Base-by-base conservation (phyloP, 2,888 invertebrate species). In the Epistrophe eligans region DNA sequence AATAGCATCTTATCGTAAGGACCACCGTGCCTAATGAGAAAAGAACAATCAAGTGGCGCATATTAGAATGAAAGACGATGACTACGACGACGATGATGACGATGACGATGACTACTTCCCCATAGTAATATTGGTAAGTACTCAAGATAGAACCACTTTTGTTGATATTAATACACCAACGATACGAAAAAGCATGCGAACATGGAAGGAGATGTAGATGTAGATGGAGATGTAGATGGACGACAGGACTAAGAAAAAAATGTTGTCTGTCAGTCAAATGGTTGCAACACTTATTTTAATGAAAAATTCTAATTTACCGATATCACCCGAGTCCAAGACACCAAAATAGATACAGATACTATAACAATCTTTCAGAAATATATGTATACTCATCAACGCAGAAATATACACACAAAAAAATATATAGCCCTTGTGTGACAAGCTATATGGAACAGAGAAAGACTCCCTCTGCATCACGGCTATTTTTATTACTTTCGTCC, bases 261-360 rank as follows among this genome's bases (percentile, higher is more conserved):
- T 72, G 43, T 67, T 80, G 74, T 79, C 87, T 87, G 79, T 83
- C 89, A 80, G 88, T 89, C 88, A 89, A 89, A 89, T 89, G 88
- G 82, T 89, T 83, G 88, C 88, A 89, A 89, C 89, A 89, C 89
- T 89, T 89, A 89, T 89, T 88, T 85, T 89, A 89, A 89, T 89
- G 88, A 89, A 89, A 89, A 89, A 89, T 89, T 89, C 89, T 89
- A 89, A 89, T 89, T 89, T 88, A 83, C 89, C 89, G 83, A 88
- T 89, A 89, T 89, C 84, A 88, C 70, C 88, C 83, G 76, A 72
- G 60, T 72, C 79, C 77, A 70, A 58, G 52, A 19, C 35, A 67
- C 67, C 50, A 45, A 64, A 57, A 71, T 66, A 77, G 77, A 72
- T 82, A 70, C 28, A 67, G 32, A 67, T 52, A 40, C n/a, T 70